Evolutionary conservation across 1,140 invertebrate genomes (phyloP).

Genomic region (Hyphantria cunea): DNA sequence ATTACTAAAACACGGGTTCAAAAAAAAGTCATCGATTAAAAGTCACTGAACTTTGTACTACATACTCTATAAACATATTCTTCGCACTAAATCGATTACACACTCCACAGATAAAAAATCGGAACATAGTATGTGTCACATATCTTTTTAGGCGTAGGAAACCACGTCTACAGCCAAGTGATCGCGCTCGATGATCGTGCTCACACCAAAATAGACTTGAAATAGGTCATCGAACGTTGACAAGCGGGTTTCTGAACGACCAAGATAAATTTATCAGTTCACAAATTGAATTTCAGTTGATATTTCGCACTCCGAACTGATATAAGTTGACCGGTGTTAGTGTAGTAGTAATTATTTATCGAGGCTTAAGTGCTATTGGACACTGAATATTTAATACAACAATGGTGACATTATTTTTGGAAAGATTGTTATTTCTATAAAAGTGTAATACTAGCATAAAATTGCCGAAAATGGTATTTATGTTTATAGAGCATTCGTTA

Average conservation of each 20-base stretch:
- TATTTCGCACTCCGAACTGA: conserved; percentile 7
- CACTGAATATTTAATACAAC: background rate
- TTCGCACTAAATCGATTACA: background rate
- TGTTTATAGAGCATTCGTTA: no score
- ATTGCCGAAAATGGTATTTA: no score
- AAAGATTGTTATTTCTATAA: no score
- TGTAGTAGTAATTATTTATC: background rate
- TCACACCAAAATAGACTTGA: conserved; percentile 38
- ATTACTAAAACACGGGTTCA: no score
- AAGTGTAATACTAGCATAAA: no score
- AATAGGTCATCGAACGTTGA: conserved; percentile 49
- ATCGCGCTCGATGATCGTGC: conserved; percentile 34
- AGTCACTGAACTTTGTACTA: no score
- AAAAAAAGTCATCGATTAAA: no score
- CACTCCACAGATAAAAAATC: background rate
- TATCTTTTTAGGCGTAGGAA: conserved; percentile 23
- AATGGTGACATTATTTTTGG: no score
- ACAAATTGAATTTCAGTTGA: conserved; percentile 22
- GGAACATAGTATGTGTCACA: conserved; percentile 13
- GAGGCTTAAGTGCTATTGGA: background rate
- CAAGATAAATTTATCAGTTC: conserved; percentile 18
- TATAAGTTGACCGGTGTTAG: background rate
- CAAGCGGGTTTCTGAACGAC: conserved; percentile 25
- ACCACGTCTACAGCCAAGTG: conserved; percentile 19
- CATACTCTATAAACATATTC: background rate